Conservation (phyloP, 1,140 invertebrate species). For the Brachionus calyciflorus region DNA sequence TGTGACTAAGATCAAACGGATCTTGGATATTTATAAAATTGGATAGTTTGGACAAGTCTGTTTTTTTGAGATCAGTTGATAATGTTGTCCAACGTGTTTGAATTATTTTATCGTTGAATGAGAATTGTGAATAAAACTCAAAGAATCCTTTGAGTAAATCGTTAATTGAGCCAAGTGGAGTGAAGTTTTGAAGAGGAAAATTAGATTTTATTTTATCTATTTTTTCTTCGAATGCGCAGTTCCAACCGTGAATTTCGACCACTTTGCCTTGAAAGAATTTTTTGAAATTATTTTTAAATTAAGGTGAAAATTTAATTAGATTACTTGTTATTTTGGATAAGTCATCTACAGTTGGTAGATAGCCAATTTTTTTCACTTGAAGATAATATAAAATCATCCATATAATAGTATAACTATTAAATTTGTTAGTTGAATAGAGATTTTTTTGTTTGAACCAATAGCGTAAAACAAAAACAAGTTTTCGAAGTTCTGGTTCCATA, state of each 20-base stretch:
- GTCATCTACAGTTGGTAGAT: constrained; percentile 12
- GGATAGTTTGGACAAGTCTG: constrained; percentile 1
- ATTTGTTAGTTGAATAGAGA: constrained; percentile 19
- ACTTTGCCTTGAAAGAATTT: not conserved
- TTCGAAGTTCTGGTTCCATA: not conserved
- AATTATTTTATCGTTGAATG: not conserved
- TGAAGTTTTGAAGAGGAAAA: not conserved
- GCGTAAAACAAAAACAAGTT: constrained; percentile 9
- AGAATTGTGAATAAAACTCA: constrained; percentile 33
- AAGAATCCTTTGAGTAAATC: constrained; percentile 46
- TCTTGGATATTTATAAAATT: constrained; percentile 29
- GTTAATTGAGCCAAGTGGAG: not conserved
- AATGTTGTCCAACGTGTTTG: not conserved
- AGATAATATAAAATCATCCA: constrained; percentile 38
- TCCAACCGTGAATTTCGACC: constrained; percentile 40
- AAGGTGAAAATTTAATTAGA: not conserved
- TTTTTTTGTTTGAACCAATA: constrained; percentile 47
- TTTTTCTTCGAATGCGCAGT: constrained; percentile 33
- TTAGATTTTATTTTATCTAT: not conserved
- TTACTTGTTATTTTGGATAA: constrained; percentile 32
- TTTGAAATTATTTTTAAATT: not conserved
- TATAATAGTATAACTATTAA: constrained; percentile 40
- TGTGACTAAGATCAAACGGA: constrained; percentile 40
- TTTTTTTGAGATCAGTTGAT: not conserved
- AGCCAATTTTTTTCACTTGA: not conserved